phyloP scores from a whole-genome alignment of 2,888 invertebrate genomes.

The Serripes groenlandicus region DNA sequence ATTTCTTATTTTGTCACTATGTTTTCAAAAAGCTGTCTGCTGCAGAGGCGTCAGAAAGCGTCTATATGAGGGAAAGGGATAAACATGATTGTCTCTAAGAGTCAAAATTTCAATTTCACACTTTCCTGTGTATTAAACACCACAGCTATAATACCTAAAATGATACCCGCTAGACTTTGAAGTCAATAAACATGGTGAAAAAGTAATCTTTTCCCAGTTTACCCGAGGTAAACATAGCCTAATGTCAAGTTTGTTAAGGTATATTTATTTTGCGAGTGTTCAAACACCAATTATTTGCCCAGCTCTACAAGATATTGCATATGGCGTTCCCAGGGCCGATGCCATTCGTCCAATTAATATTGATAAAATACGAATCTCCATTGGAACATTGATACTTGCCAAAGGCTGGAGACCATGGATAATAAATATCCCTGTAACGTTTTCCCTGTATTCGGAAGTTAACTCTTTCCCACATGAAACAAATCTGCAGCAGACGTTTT shows the following conservation, averaged over 20 bases:
- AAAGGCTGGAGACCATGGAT: background rate
- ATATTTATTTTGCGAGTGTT: constrained; percentile 55
- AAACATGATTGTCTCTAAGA: too few species aligned
- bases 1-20: too few species aligned
- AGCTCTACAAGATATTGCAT: constrained; percentile 59
- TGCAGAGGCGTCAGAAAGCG: too few species aligned
- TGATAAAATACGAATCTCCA: constrained; percentile 31
- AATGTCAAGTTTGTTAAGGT: constrained; percentile 61
- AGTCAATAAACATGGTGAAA: constrained; percentile 57
- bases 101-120: background rate
- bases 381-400: constrained; percentile 18
- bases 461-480: too few species aligned
- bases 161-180: constrained; percentile 49
- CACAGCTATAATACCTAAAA: background rate
- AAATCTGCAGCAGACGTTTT: too few species aligned
- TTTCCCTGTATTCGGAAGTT: too few species aligned
- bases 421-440: background rate
- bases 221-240: constrained; percentile 55
- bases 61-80: too few species aligned
- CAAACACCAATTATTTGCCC: constrained; percentile 55
- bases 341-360: constrained; percentile 39
- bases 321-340: constrained; percentile 46
- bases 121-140: background rate
- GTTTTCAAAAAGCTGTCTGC: too few species aligned
- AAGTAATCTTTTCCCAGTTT: constrained; percentile 66